Base-by-base conservation (phyloP, 2,888 invertebrate genomes). In the Drosophila sordidula region DNA sequence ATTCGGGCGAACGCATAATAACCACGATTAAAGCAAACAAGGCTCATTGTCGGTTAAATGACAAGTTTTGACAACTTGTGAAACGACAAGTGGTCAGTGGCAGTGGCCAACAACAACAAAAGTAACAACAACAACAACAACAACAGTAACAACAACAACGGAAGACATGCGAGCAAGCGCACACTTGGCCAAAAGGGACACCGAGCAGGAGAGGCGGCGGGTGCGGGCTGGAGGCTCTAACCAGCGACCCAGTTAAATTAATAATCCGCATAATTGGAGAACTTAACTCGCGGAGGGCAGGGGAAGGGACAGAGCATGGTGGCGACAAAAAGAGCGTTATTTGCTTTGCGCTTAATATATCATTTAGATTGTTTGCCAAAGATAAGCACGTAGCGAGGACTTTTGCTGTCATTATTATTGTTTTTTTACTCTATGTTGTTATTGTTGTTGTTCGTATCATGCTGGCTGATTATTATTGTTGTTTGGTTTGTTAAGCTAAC, bases 201-300 rank as follows among this genome's bases (percentile, higher is more conserved):
- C 11, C 9, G 9, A 22, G 11, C 25, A 11, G n/a, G 14, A 25
- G 4, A 16, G n/a, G 11, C n/a, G 39, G 32, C 2, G 59, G 32
- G 56, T 42, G 29, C 29, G 29, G 29, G 29, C 9, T 29, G 29
- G 8, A 9, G 29, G 32, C 46, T 58, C 74, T 61, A 62, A 73
- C 67, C 69, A 79, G 86, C 85, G 86, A 85, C 82, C 87, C 89
- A 91, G 90, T 90, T 91, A 91, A 92, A 91, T 91, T 91, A 91
- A 92, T 92, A 92, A 91, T 91, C 91, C 89, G 89, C 89, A 89
- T 92, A 91, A 92, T 91, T 91, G 91, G 79, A 85, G 90, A 86
- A 89, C 90, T 91, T 89, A 90, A 83, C 89, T 86, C 77, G 77
- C 65, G 38, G 57, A 70, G 56, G 67, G 72, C 59, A 26, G 46